phyloP scores from a whole-genome alignment of 1,140 invertebrate species.

The Scaptodrosophila lebanonensis region DNA sequence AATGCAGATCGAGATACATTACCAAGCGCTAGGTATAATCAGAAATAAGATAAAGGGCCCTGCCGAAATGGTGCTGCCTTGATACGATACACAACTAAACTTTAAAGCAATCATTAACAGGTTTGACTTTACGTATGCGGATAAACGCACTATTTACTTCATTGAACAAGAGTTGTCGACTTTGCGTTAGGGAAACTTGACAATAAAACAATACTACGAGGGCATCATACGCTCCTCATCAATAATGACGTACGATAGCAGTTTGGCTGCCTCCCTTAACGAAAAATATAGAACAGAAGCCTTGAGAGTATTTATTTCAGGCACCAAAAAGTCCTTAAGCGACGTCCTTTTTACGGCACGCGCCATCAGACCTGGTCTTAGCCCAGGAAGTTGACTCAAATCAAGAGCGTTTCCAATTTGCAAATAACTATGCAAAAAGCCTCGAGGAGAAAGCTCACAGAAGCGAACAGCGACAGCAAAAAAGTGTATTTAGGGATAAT shows the following conservation, averaged over 20 bases:
- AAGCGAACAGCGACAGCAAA: no score
- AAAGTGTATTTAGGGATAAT: neutral
- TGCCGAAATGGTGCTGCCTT: conserved; percentile 6
- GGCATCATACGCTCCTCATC: conserved; percentile 11
- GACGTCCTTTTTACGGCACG: conserved; percentile 16
- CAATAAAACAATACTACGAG: conserved; percentile 7
- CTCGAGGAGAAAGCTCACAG: no score
- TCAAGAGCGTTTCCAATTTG: no score
- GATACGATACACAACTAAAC: conserved; percentile 21
- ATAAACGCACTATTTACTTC: conserved; percentile 27
- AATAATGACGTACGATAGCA: conserved; percentile 19
- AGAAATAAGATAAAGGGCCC: conserved; percentile 21
- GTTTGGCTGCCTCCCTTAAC: conserved; percentile 6
- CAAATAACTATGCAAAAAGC: no score
- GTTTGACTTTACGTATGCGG: conserved; percentile 21
- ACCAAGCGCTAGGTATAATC: no score
- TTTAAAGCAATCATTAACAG: conserved; percentile 27
- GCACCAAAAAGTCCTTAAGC: conserved; percentile 7
- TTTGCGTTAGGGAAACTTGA: conserved; percentile 10
- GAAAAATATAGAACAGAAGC: no score
- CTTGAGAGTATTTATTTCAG: no score
- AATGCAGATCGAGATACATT: no score
- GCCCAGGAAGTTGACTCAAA: conserved; percentile 27
- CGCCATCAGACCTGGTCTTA: conserved; percentile 15
- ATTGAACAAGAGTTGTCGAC: conserved; percentile 21